A percentile compares a stretch with the other conserved stretches of the same genome.
phyloP scores from a whole-genome alignment of 2,113 vertebrate species.

The Mesitornis unicolor region DNA sequence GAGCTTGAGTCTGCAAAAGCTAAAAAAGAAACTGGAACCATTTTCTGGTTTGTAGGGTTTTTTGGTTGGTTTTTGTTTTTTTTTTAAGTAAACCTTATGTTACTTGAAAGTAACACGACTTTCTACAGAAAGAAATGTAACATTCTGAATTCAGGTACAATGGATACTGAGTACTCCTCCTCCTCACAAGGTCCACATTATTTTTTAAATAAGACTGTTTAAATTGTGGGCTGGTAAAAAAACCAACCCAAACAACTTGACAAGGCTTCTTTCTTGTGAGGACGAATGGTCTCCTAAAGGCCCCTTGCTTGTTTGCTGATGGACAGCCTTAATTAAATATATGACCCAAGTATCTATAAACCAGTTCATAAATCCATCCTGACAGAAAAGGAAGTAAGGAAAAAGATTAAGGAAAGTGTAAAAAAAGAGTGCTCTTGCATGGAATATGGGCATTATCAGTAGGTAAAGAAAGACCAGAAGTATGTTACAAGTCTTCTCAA shows the following conservation, averaged over 20 bases:
- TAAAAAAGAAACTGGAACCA: neutral
- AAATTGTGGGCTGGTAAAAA: neutral
- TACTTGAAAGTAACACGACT: too few species aligned
- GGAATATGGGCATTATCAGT: neutral
- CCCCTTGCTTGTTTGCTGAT: neutral
- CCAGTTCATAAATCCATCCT: neutral
- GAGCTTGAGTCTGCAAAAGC: neutral
- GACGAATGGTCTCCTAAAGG: neutral
- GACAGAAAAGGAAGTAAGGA: neutral
- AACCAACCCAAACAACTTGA: neutral
- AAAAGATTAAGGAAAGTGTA: neutral
- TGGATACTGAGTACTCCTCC: neutral
- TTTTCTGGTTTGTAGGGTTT: too few species aligned
- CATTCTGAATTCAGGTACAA: neutral
- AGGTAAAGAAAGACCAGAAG: neutral
- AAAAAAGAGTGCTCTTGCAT: neutral
- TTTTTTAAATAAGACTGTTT: neutral
- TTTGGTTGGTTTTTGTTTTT: neutral
- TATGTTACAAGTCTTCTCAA: neutral
- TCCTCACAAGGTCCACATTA: rapidly evolving
- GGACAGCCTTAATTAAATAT: neutral
- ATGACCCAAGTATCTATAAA: neutral
- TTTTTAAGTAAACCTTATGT: neutral
- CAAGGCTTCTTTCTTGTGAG: neutral
- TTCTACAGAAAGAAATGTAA: neutral